Base-by-base conservation (phyloP, 2,888 invertebrate genomes). In the Orthosia cruda region DNA sequence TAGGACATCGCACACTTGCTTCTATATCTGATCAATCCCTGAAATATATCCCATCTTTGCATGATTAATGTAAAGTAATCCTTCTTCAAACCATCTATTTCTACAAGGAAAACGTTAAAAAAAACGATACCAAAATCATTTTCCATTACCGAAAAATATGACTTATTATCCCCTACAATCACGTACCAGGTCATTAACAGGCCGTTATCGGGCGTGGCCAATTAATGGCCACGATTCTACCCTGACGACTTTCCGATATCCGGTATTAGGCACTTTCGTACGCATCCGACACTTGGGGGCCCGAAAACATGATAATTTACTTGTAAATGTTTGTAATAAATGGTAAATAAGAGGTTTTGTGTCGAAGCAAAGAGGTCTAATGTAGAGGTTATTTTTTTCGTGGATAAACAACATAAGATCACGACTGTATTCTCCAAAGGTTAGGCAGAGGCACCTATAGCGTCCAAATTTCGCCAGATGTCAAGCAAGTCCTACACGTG, bases 191-290 rank as follows among this genome's bases (percentile, higher is more conserved):
- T 76, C 87, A 87, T 87, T 87, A 87, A 68, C 62, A 11, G 54
- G 16, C 55, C 49, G 77, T 26, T 83, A 85, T 75, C 84, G 74
- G 59, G 52, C 45, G 18, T 45, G 54, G 58, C 71, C 81, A 83
- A 87, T 86, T 86, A 87, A 88, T 87, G 87, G 75, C 67, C 63
- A 69, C 80, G 80, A 69, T 66, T 50, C 71, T 76, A 18, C 55
- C 57, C 74, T 89, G 89, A 89, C 89, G 83, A 87, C 79, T 89
- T 89, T 89, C 87, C 89, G 82, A 89, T 89, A 87, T 89, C 89
- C 89, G 87, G 75, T 64, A 82, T 87, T 80, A 74, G 76, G 66
- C 47, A 78, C 75, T 87, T 83, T 59, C 77, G 73, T 74, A 64
- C 71, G 73, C 77, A 71, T 71, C 87, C 82, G 70, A 84, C 71